Percentiles rank a stretch among this genome's conserved stretches.
Conservation (phyloP, 2,888 invertebrate genomes). For the Melanotus villosus region DNA sequence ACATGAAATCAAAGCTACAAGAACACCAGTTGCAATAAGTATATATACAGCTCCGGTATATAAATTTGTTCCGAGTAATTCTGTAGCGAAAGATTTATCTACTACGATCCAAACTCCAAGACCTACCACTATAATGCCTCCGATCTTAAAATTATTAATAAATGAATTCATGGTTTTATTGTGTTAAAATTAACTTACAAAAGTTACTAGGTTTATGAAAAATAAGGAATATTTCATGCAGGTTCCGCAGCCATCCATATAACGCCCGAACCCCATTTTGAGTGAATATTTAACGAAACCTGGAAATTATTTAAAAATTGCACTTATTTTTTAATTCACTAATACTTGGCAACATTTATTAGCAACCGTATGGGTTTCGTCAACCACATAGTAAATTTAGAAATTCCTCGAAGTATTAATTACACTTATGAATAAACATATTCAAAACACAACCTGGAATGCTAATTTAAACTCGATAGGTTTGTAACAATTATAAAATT, state of each 20-base stretch:
- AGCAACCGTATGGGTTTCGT: no score
- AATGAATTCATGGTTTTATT: not conserved
- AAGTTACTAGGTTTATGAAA: conserved; percentile 85
- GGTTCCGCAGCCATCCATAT: conserved; percentile 91
- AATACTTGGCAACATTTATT: no score
- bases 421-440: no score
- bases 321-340: no score
- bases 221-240: conserved; percentile 91
- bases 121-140: conserved; percentile 82
- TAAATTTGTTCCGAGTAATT: conserved; percentile 88
- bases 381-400: no score
- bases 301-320: no score
- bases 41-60: conserved; percentile 90
- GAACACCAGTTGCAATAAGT: conserved; percentile 84
- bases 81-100: conserved; percentile 87
- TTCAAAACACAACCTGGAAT: no score
- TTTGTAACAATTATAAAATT: no score
- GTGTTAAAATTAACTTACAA: conserved; percentile 76
- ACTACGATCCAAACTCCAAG: conserved; percentile 89
- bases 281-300: not conserved
- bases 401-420: no score
- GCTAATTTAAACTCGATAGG: no score
- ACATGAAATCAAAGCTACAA: conserved; percentile 87
- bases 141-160: conserved; percentile 72
- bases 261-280: conserved; percentile 81